These are phyloP conservation scores for Carduelis carduelis DNA, from an alignment of 2,797 vertebrate genomes.

Conservation along the genomic window DNA sequence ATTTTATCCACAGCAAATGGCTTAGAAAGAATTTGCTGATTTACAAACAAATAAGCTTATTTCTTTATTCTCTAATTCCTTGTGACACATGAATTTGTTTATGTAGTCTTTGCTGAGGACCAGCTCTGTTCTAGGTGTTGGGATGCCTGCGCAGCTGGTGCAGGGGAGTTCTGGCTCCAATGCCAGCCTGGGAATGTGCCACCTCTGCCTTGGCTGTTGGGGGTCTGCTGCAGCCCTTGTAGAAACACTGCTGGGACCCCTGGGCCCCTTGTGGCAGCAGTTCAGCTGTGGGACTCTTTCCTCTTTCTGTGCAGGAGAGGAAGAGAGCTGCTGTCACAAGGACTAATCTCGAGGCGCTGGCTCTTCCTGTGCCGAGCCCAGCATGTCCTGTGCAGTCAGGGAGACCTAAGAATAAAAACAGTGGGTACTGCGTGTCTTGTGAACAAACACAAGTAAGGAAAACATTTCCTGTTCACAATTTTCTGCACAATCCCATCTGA, in stretches of 20 bases:
- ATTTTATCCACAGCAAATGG: background rate
- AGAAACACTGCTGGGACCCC: background rate
- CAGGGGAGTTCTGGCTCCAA: accelerated
- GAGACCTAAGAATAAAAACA: conserved; percentile 30
- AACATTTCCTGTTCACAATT: background rate
- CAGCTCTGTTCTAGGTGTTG: accelerated
- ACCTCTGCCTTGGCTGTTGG: background rate
- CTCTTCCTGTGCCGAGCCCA: conserved; percentile 48
- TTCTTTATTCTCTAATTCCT: background rate
- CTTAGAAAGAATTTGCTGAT: background rate
- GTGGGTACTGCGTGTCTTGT: background rate
- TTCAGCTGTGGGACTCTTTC: conserved; percentile 9
- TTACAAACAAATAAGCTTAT: background rate
- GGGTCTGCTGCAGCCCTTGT: background rate
- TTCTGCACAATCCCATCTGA: background rate
- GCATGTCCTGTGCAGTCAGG: conserved; percentile 37
- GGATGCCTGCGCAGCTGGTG: background rate
- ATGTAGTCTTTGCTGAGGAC: accelerated
- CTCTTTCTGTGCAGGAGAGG: conserved; percentile 29
- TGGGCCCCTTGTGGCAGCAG: background rate
- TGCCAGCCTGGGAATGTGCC: background rate
- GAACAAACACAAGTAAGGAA: background rate
- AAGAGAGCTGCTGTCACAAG: conserved; percentile 50
- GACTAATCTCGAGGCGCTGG: conserved; percentile 48
- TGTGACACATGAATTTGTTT: background rate